Percentiles rank a stretch among this genome's conserved stretches.
Conservation (phyloP, 2,797 vertebrate species). For the Characodon lateralis region DNA sequence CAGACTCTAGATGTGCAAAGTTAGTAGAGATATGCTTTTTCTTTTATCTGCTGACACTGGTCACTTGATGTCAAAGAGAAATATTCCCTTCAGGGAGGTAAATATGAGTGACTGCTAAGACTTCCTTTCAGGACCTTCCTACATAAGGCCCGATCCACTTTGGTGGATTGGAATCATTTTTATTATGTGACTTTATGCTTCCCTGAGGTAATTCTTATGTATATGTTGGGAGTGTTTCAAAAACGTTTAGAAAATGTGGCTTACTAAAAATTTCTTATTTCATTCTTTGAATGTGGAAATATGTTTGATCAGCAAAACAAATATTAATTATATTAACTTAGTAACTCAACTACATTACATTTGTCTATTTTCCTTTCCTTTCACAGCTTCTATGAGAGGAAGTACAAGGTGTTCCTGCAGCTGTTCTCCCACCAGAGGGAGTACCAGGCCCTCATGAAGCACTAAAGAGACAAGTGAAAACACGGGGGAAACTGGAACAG, state of each 20-base stretch:
- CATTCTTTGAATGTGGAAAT: no score
- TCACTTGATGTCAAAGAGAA: no score
- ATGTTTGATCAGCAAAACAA: background rate
- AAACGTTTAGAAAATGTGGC: background rate
- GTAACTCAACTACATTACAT: background rate
- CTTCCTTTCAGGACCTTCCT: background rate
- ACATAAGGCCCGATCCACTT: background rate
- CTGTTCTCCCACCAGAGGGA: constrained; percentile 91
- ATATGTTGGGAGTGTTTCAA: background rate
- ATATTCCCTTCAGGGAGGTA: no score
- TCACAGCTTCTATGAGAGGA: constrained; percentile 91
- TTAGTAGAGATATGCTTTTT: no score
- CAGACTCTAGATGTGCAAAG: no score
- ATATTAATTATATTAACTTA: background rate
- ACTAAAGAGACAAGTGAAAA: constrained; percentile 44
- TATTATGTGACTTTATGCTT: no score
- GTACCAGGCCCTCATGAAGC: constrained; percentile 88
- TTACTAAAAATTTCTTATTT: background rate
- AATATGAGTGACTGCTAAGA: background rate
- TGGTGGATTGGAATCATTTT: no score
- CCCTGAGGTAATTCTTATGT: no score
- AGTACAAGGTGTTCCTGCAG: constrained; percentile 89
- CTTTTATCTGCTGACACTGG: no score
- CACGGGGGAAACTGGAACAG: constrained; percentile 13
- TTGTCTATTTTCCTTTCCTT: background rate